Evolutionary conservation across 2,113 vertebrate species (phyloP), one percentile per base, ranked within the genome.

Genomic region (Ciconia boyciana): DNA sequence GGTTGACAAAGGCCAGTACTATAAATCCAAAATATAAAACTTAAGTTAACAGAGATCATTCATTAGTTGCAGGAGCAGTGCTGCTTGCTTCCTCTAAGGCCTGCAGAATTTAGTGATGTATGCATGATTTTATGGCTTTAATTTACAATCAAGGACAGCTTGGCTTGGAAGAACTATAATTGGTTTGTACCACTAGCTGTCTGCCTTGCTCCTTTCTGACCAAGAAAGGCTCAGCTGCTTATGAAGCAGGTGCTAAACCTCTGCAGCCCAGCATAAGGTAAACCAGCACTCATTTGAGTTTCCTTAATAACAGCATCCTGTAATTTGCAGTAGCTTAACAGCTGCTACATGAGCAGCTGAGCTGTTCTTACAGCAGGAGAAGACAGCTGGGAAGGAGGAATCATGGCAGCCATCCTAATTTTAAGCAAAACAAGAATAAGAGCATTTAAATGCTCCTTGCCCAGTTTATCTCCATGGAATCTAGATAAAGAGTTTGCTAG

Each of bases 191-290:
- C 10, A 11, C 28, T 85, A 43, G 62, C 66, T 90, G 54, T 70
- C 29, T 83, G 81, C 41, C 29, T 80, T 77, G 61, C 32, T 78
- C 12, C 28, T 85, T 21, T 70, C 66, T 81, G 31, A 61, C 25
- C 51, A 74, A 48, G 85, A 83, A 90, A 44, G 78, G 31, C 66
- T 92, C 82, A 88, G 68, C 83, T 94, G 83, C 76, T 80, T 69
- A 6, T 26, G 34, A 62, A 83, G 91, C 88, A 94, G 80, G 76
- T 94, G 89, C 76, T 86, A 74, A 94, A 91, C 83, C 80, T 89
- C 71, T 75, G 83, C 57, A 94, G 68, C 76, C 49, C 72, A 83
- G 54, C 43, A 43, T 46, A 81, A 93, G 80, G 86, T 89, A 87
- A 95, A 62, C 31, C 80, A 83, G 64, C 43, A 26, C 43, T 66